Conservation (phyloP, 1,140 invertebrate species). For the Drosophila novamexicana region DNA sequence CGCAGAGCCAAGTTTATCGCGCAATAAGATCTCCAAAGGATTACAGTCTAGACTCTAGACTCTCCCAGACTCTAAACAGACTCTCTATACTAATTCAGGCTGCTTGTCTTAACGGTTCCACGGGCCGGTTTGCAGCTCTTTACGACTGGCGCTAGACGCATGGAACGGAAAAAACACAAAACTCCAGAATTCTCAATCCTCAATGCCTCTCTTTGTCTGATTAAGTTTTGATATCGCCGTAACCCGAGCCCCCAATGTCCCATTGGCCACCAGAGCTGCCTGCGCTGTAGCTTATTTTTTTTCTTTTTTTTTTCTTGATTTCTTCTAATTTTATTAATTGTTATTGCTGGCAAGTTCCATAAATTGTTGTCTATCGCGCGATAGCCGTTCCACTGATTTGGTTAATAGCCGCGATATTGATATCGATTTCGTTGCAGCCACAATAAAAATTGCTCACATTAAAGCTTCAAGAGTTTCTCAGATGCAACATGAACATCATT, state of each 20-base stretch:
- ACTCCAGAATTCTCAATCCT: conserved; percentile 15
- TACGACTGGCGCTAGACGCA: conserved; percentile 64
- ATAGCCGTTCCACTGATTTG: conserved; percentile 75
- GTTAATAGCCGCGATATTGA: conserved; percentile 77
- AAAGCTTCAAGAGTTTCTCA: conserved; percentile 35
- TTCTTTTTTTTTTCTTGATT: conserved; percentile 29
- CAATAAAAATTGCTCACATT: conserved; percentile 77
- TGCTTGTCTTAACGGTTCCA: conserved; percentile 60
- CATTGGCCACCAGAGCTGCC: conserved; percentile 54
- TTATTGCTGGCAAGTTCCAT: conserved; percentile 74
- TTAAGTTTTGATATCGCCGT: conserved; percentile 72
- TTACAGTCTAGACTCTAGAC: conserved; percentile 68
- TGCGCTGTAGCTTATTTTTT: conserved; percentile 3
- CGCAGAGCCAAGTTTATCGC: conserved; percentile 74
- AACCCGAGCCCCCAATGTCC: conserved; percentile 54
- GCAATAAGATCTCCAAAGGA: conserved; percentile 75
- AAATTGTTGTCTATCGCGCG: conserved; percentile 57
- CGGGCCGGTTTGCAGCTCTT: conserved; percentile 53
- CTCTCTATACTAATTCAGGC: conserved; percentile 8
- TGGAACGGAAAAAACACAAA: not conserved
- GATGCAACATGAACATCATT: conserved; percentile 39
- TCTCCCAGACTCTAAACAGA: conserved; percentile 6
- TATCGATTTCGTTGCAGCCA: conserved; percentile 74
- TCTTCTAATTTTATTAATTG: conserved; percentile 78
- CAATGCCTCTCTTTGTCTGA: conserved; percentile 56